Evolutionary conservation across 2,797 vertebrate species (phyloP), one percentile per base, ranked within the genome.

Genomic region (Pantherophis alleghaniensis): DNA sequence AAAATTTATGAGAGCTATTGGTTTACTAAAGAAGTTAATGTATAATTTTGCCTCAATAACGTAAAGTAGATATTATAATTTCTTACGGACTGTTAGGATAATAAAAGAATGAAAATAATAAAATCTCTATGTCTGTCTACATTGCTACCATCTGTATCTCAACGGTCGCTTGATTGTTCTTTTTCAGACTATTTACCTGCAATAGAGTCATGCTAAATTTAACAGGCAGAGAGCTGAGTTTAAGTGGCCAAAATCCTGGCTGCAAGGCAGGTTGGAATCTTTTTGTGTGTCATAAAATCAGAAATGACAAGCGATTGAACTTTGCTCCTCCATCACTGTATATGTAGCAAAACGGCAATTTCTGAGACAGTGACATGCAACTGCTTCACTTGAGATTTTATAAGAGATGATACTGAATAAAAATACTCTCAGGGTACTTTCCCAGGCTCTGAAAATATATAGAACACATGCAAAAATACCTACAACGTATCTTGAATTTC

Each of bases 301-400:
- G 37, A 61, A 60, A 92, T 51, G 20, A 26, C 69, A 83, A 89
- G 69, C 37, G 42, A 28, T 86, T 92, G 92, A 90, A 92, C 69
- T 90, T 56, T 86, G 88, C 56, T 42, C 57, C 51, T 56, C 47
- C 22, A 86, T 90, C 57, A 63, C 42, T 53, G 12, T 90, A 90
- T 86, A 59, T 86, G 13, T 86, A 88, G 59, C 83, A 42, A 90
- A 10, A 2, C 55, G 47, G 74, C 60, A 86, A 94, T 94, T 96
- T 95, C 55, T 53, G 90, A 94, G 89, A 90, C 42, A 83, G 66
- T 61, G 56, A 28, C 66, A 94, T n/a, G 92, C 13, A 94, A 47
- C 89, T 95, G 88, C 93, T 94, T 79, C 91, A 95, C 93, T 57
- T 91, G 37, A 86, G 93, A 95, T 94, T 93, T 96, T 94, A 92